Base-by-base conservation (phyloP, 2,888 invertebrate species). In the Campoplex nolae region DNA sequence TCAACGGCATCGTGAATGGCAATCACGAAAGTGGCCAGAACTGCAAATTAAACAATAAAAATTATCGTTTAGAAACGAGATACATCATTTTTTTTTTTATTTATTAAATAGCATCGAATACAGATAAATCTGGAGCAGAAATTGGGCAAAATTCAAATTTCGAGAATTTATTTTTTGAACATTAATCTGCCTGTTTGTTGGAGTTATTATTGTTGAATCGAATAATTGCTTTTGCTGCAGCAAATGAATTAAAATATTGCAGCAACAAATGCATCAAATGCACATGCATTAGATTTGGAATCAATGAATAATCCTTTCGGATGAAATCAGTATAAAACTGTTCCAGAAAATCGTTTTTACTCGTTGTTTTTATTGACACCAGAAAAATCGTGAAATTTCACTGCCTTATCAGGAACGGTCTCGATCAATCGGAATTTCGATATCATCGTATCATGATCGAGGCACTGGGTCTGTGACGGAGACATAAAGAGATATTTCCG, bases 1-100 rank as follows among this genome's bases (percentile, higher is more conserved):
- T 83, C 67, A 18, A 85, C 74, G 13, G 83, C 83, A 77, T 90
- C 90, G 82, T 90, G 89, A 75, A 89, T 89, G 76, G 74, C 88
- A 35, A 91, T 88, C 86, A 89, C 90, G 90, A 93, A 88, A 82
- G 89, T 90, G 76, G 90, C 89, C 84, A 92, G 87, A 88, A 92
- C 93, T 93, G 90, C 11, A 90, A 91, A 48, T n/a, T 23, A 54
- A 65, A 23, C 62, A 74, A 75, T 45, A 62, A 51, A 51, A 51
- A 51, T n/a, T 7, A 18, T 6, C 18, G 18, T 51, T 18, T n/a
- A 18, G 18, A 6, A 6, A 51, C 18, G 7, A 7, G 18, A 16
- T 0, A n/a, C 51, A 51, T n/a, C 4, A 38, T 1, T 51, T 51
- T 51, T 48, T 48, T 48, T 45, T 6, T 45, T 45, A 11, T 51